These are phyloP conservation scores for Ostrea denselamellosa DNA, from an alignment of 1,140 invertebrate species.

Conservation along the genomic window DNA sequence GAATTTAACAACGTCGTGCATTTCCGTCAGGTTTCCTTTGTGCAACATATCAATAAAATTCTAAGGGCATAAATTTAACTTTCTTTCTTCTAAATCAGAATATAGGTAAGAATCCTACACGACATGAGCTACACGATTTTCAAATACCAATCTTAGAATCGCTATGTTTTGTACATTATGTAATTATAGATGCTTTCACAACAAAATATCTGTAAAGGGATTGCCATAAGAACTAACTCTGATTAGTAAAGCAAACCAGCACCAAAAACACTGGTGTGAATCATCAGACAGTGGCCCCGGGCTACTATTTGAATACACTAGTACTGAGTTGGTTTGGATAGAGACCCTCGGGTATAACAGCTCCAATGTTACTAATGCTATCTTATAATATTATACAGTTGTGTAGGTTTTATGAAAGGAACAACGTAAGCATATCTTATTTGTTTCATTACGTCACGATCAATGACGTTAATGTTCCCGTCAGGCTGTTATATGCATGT, in stretches of 20 bases:
- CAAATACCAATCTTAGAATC: background rate
- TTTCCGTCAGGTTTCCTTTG: conserved; percentile 10
- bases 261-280: background rate
- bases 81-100: too few species aligned
- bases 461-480: background rate
- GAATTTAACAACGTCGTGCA: background rate
- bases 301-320: conserved; percentile 20
- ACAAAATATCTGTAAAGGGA: background rate
- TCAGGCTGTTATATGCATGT: background rate
- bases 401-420: background rate
- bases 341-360: background rate
- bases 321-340: background rate
- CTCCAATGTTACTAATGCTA: background rate
- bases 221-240: background rate
- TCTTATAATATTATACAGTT: background rate
- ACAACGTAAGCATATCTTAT: conserved; percentile 23
- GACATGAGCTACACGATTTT: too few species aligned
- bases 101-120: too few species aligned
- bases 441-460: conserved; percentile 11
- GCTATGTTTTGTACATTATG: background rate
- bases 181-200: background rate
- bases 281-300: background rate
- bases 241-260: background rate
- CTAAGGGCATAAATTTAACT: background rate
- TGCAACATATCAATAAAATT: background rate